Evolutionary conservation across 2,888 invertebrate species (phyloP), one percentile per base, ranked within the genome.

Genomic region (Noctua janthe): DNA sequence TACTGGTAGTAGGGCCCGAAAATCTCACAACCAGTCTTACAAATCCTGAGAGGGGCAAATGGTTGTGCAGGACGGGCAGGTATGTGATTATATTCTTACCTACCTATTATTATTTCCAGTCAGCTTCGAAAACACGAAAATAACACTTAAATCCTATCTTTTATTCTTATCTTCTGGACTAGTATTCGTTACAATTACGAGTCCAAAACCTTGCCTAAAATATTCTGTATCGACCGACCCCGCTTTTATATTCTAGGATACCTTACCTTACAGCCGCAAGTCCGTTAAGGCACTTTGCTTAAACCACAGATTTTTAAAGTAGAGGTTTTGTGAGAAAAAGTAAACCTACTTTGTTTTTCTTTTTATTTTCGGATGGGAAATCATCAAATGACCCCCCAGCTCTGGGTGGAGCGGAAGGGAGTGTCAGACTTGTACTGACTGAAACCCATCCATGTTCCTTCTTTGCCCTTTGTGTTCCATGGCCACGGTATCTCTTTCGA

Each of bases 171-270:
- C 15, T 51, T 35, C 66, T 7, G 17, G 62, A 43, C 20, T 8
- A 72, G 15, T 67, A 76, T 76, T 73, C 64, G 59, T 67, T 56
- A 86, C 74, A 76, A 83, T 75, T 78, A 73, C 70, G 23, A 66
- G 35, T 66, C 59, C 71, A 20, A 73, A 73, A 59, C 62, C 56
- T 56, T 35, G 47, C 56, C 47, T 87, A 66, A 83, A 79, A 80
- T 78, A 78, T 87, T 83, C 87, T 49, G 56, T 87, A 85, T 83
- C 76, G 87, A 79, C 56, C 84, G 59, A 54, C 71, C 66, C 43
- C 73, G 7, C 43, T 51, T 62, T 84, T 83, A 72, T 73, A 79
- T 74, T 79, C 62, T 78, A 75, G 74, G 43, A 83, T 69, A 67
- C 29, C 35, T 64, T 51, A 56, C 71, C 54, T 56, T 39, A 20